Evolutionary conservation across 2,888 invertebrate species (phyloP), one percentile per base, ranked within the genome.

Genomic region (Lasioglossum lativentre): DNA sequence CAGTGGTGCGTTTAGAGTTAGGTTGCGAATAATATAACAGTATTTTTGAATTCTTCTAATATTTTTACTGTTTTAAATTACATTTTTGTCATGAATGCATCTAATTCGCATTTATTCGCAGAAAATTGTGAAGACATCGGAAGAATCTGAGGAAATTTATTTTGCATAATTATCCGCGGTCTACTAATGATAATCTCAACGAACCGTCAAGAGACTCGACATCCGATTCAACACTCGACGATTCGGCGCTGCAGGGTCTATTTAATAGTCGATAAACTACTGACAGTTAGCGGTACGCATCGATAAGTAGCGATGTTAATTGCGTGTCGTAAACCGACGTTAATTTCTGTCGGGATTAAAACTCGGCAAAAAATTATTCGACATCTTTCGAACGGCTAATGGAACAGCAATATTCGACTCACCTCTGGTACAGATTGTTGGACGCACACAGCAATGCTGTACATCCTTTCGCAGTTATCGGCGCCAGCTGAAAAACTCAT

Each of bases 381-480:
- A 52, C 23, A 23, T 8, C 8, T 47, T 23, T 34, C 34, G 34
- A 34, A 34, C 3, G 34, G 34, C 34, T 34, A 34, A 34, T n/a
- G n/a, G n/a, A n/a, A n/a, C n/a, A n/a, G n/a, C n/a, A n/a, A n/a
- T n/a, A n/a, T 34, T 34, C 34, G 34, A 34, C 92, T 93, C 86
- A 95, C 95, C 19, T 92, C 92, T 16, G 94, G 94, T 19, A 85
- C 90, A 30, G 85, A 83, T 2, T 5, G 5, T n/a, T 92, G 88
- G 16, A 93, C 90, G 73, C 95, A 95, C 45, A 81, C 86, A 4
- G 92, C 94, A 10, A 92, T 86, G 0, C 92, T 90, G 86, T 87
- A 94, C 47, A 94, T 89, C 81, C 89, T 94, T 3, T 95, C 91
- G 85, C 95, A 95, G 19, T 75, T 68, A 63, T 95, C 93, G 5